Evolutionary conservation across 2,888 invertebrate species (phyloP), one percentile per base, ranked within the genome.

Genomic region (Neoitamus cyanurus): DNA sequence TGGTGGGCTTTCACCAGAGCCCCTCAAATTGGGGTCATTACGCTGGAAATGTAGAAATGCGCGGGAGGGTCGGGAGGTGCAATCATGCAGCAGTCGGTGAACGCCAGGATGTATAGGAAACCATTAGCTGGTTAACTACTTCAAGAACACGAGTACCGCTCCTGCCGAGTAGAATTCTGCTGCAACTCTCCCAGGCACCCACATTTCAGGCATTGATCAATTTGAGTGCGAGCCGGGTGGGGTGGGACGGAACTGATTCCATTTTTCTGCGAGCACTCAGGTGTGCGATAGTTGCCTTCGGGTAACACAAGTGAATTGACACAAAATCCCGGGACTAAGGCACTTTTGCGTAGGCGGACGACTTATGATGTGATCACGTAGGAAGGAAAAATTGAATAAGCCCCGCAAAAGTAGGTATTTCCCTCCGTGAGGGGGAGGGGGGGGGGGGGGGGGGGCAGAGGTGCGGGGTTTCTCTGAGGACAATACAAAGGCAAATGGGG

Each of bases 301-400:
- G 58, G 58, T 58, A 58, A 58, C 58, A 58, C 9, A 58, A 20
- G 58, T 58, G 25, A 58, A 58, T 58, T 58, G 58, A 58, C 58
- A 58, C 58, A 58, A 58, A 58, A 58, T 58, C 58, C 25, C 6
- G 20, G 58, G 58, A 58, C 58, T 9, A 58, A 25, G 25, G 25
- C 11, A 58, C 20, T 25, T 77, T 77, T 77, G 37, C 25, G 46
- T 77, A 34, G 80, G 34, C 58, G 58, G 9, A 58, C 48, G 28
- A 20, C 58, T 80, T 58, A 80, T 58, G 58, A 48, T 58, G 20
- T 58, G 34, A 46, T 58, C 48, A 80, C 68, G 68, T 80, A 80
- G 11, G 30, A 58, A 34, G 3, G 58, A 58, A 58, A 58, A 25
- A 58, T 58, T 25, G 25, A 58, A 58, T 58, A 58, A 58, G 58